Evolutionary conservation across 2,888 invertebrate species (phyloP).

Genomic region (Thymelicus lineola): DNA sequence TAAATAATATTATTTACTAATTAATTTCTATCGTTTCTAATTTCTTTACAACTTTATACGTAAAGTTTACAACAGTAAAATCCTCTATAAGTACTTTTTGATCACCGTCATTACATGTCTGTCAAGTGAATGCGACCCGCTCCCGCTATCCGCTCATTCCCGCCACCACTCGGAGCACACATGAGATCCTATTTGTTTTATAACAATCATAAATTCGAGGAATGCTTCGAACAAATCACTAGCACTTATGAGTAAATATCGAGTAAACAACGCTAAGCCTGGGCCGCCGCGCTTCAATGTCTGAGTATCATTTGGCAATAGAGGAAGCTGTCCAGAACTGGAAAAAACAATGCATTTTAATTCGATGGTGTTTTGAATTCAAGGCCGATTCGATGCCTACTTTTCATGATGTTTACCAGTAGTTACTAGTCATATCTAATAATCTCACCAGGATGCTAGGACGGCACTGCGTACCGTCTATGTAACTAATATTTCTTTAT

Average conservation of each 20-base stretch:
- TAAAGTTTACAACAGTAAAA: too few species aligned
- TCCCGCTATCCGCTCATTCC: conserved; percentile 2
- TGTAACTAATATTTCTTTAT: too few species aligned
- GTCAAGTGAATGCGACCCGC: neutral
- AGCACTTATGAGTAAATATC: conserved; percentile 28
- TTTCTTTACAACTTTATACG: too few species aligned
- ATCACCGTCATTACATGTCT: too few species aligned
- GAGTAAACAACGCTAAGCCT: conserved; percentile 27
- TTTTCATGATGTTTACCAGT: too few species aligned
- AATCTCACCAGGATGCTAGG: too few species aligned
- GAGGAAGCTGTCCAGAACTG: conserved; percentile 80
- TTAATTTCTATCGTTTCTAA: too few species aligned
- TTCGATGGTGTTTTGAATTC: neutral
- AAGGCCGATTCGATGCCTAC: neutral
- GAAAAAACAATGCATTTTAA: conserved; percentile 47
- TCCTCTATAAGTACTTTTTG: too few species aligned
- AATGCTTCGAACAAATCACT: conserved; percentile 26
- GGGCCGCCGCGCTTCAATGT: conserved; percentile 56
- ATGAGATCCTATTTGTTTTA: conserved; percentile 31
- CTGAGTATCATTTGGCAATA: conserved; percentile 80
- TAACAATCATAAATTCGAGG: conserved; percentile 32
- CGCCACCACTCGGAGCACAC: conserved; percentile 8
- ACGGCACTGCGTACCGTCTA: too few species aligned
- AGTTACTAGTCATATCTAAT: too few species aligned
- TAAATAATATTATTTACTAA: too few species aligned